Percentiles rank a stretch among this genome's conserved stretches.
These are phyloP conservation scores for Stictonetta naevosa DNA, from an alignment of 2,113 vertebrate species.

Conservation along the genomic window DNA sequence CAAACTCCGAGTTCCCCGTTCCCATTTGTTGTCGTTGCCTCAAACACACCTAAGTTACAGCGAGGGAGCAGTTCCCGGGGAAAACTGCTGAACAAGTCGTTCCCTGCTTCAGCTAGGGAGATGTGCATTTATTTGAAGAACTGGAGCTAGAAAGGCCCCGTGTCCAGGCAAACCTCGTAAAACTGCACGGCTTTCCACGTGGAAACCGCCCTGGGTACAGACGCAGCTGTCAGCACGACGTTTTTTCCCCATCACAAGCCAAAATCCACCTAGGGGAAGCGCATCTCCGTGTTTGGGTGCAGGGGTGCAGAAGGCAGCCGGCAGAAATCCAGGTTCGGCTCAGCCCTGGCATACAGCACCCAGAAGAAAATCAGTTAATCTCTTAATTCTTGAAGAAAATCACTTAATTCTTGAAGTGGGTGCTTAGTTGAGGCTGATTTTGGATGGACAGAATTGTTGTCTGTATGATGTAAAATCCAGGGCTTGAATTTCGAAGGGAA, in stretches of 20 bases:
- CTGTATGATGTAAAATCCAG: neutral
- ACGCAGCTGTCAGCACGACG: neutral
- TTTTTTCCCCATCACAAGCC: neutral
- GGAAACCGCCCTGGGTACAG: neutral
- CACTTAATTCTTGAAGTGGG: neutral
- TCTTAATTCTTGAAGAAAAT: neutral
- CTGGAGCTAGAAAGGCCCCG: neutral
- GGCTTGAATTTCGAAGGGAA: neutral
- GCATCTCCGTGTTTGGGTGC: neutral
- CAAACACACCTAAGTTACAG: neutral
- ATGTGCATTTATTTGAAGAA: neutral
- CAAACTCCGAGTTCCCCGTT: neutral
- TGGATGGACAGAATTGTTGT: neutral
- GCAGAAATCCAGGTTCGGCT: fast-evolving
- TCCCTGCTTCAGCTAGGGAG: neutral
- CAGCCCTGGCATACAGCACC: neutral
- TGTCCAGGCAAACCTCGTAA: neutral
- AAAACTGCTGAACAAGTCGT: neutral
- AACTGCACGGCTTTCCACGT: neutral
- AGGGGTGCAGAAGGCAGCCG: neutral
- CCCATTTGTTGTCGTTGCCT: neutral
- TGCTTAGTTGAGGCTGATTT: neutral
- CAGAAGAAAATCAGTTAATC: fast-evolving
- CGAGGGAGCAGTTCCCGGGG: neutral
- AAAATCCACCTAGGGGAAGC: neutral